Evolutionary conservation across 2,113 vertebrate genomes (phyloP), one percentile per base, ranked within the genome.

Genomic region (Prinia subflava): DNA sequence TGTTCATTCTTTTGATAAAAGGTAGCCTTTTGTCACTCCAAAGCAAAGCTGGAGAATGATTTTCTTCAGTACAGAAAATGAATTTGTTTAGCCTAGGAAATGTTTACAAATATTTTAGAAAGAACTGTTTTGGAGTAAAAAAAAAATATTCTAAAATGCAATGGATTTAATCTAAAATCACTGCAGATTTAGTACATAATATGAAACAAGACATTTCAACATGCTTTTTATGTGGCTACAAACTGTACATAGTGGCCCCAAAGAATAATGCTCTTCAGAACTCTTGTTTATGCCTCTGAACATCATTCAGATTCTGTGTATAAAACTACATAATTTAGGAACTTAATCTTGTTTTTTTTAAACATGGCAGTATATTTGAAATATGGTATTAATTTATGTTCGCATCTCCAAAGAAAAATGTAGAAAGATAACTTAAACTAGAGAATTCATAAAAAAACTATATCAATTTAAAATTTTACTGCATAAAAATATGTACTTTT

Each of bases 401-500:
- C 89, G 96, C 96, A 95, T 97, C 96, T 97, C 91, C 93, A 98
- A 98, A 98, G 92, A 82, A 98, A 98, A 97, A 97, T 96, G 96
- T 97, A 98, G 96, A 98, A 98, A 97, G 95, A 92, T 95, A 98
- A 98, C 97, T 98, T 98, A 98, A 98, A 94, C 96, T 97, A 97
- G 97, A 95, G 96, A 97, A 97, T 92, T 91, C 91, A 91, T 98
- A 96, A 97, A 97, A 98, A 98, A 97, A 79, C 95, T 96, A 92
- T 96, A 96, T 97, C 88, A 78, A 98, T 98, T 97, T 97, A 97
- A 98, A 97, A 97, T 95, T 98, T 97, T 97, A 97, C 97, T 96
- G 97, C 98, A 98, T 98, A 98, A 98, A 98, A 98, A 98, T 98
- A 98, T 97, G 97, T 98, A 98, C 97, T 98, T 98, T 97, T 98